A percentile compares a stretch with the other conserved stretches of the same genome.
These are phyloP conservation scores for Caenorhabditis imperialis DNA, from an alignment of 2,888 invertebrate species.

Conservation along the genomic window DNA sequence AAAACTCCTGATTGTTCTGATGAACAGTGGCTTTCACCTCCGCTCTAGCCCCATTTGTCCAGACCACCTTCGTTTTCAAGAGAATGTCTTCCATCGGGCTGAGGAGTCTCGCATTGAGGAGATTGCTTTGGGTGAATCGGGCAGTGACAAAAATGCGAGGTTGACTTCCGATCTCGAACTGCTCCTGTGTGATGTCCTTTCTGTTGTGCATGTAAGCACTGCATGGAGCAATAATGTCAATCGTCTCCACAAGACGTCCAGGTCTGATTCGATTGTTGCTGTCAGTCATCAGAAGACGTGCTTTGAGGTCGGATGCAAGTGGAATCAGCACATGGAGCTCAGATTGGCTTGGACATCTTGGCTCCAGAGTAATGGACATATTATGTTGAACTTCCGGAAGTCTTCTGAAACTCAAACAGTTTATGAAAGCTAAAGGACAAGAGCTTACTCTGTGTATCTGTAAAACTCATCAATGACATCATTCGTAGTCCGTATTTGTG, in stretches of 20 bases:
- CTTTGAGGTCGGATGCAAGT: conserved; percentile 25
- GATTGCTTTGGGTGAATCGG: conserved; percentile 29
- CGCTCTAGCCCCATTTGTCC: conserved; percentile 38
- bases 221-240: conserved; percentile 54
- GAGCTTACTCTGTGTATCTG: conserved; percentile 38
- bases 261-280: conserved; percentile 32
- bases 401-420: conserved; percentile 19
- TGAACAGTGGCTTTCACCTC: too few relatives aligned
- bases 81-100: conserved; percentile 40
- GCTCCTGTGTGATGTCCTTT: conserved; percentile 17
- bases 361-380: conserved; percentile 14
- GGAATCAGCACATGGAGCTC: conserved; percentile 47
- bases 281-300: conserved; percentile 38
- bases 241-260: conserved; percentile 41
- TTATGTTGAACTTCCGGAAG: conserved; percentile 15
- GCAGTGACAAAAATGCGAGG: conserved; percentile 55
- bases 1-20: too few relatives aligned
- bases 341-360: conserved; percentile 15
- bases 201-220: conserved; percentile 49
- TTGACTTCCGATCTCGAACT: conserved; percentile 34
- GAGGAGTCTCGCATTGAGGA: conserved; percentile 21
- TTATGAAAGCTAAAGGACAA: too few relatives aligned
- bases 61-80: conserved; percentile 45
- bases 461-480: too few relatives aligned
- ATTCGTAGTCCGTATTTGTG: too few relatives aligned